A percentile compares a stretch with the other conserved stretches of the same genome.
Evolutionary conservation across 2,888 invertebrate species (phyloP).

Genomic region (Rhimphoctona megacephalus): DNA sequence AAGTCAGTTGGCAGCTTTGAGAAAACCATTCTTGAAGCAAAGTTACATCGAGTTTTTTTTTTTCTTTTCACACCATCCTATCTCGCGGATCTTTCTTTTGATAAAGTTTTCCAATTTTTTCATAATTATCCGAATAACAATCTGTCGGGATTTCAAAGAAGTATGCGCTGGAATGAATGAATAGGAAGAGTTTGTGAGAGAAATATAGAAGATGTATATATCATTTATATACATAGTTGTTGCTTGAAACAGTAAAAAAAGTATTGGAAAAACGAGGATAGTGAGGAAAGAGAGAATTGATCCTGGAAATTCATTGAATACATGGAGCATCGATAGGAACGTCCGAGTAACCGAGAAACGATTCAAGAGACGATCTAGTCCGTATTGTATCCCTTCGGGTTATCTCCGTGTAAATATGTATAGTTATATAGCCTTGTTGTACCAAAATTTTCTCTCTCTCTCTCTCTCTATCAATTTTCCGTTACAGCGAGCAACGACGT

Average conservation of each 20-base stretch:
- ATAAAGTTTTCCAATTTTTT: background rate
- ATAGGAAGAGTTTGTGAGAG: background rate
- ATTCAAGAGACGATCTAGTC: slow-evolving; percentile 6
- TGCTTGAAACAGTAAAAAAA: slow-evolving; percentile 17
- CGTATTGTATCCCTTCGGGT: slow-evolving; percentile 18
- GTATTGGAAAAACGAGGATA: slow-evolving; percentile 13
- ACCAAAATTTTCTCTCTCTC: slow-evolving; percentile 1
- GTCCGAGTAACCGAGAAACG: slow-evolving; percentile 26
- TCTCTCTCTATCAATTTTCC: slow-evolving; percentile 7
- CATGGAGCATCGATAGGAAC: slow-evolving; percentile 33
- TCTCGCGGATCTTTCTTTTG: background rate
- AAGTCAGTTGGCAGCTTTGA: slow-evolving; percentile 20
- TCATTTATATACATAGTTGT: background rate
- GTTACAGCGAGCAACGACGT: slow-evolving; percentile 3
- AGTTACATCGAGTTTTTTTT: slow-evolving; percentile 4
- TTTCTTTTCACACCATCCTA: slow-evolving; percentile 4
- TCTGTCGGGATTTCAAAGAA: background rate
- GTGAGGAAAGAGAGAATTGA: slow-evolving; percentile 8
- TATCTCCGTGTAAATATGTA: slow-evolving; percentile 14
- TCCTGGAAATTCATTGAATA: slow-evolving; percentile 38
- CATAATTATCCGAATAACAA: slow-evolving; percentile 4
- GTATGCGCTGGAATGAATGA: background rate
- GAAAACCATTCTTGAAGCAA: slow-evolving; percentile 8
- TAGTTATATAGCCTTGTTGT: background rate
- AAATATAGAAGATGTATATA: background rate